Evolutionary conservation across 2,113 vertebrate genomes (phyloP).

Genomic region (Arothron firmamentum): DNA sequence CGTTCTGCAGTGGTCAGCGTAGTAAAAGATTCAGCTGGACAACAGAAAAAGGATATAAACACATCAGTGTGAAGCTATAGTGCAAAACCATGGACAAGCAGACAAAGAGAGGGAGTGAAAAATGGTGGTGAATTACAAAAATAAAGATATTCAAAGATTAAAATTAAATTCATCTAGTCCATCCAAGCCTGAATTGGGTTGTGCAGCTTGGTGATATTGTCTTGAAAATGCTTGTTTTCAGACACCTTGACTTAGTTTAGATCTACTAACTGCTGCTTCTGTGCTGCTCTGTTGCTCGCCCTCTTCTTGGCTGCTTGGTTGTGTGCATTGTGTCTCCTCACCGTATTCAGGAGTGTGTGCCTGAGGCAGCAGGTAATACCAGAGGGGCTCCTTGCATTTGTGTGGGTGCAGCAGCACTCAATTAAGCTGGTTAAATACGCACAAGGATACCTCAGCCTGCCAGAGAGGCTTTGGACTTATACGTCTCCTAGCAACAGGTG

Average conservation of each 20-base stretch:
- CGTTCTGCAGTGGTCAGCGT: constrained; percentile 15
- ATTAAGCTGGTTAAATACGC: constrained; percentile 83
- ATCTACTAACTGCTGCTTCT: constrained; percentile 24
- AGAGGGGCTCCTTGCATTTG: constrained; percentile 61
- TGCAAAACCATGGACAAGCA: neutral
- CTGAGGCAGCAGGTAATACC: constrained; percentile 49
- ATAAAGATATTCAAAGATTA: constrained; percentile 23
- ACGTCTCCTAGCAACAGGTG: constrained; percentile 84
- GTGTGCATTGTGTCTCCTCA: constrained; percentile 13
- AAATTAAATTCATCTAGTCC: constrained; percentile 42
- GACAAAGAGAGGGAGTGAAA: neutral
- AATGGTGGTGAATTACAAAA: constrained; percentile 18
- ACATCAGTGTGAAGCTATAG: neutral
- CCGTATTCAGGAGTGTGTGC: constrained; percentile 2
- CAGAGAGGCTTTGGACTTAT: constrained; percentile 77
- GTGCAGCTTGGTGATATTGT: constrained; percentile 38
- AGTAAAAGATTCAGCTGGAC: neutral
- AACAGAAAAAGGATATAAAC: neutral
- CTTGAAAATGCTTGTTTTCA: constrained; percentile 50
- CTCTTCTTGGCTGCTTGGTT: neutral
- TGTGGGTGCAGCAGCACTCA: constrained; percentile 73
- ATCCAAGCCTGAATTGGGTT: constrained; percentile 35
- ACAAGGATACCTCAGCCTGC: constrained; percentile 76
- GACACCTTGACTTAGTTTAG: constrained; percentile 47
- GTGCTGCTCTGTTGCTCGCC: neutral